Base-by-base conservation (phyloP, 2,797 vertebrate genomes). In the Lophotriccus pileatus region DNA sequence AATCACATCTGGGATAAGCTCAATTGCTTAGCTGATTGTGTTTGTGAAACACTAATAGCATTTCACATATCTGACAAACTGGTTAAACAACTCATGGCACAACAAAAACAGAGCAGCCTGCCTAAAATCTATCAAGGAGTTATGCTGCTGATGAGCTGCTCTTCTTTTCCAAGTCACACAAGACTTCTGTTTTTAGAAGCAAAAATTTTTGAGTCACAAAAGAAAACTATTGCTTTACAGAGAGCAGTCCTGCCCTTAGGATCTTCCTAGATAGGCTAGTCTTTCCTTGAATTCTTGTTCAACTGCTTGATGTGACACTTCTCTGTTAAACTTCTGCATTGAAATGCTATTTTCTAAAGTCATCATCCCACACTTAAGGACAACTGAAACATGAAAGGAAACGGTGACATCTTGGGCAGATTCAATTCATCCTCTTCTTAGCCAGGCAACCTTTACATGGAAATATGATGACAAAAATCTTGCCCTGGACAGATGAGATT, bases 1-100 rank as follows among this genome's bases (percentile, higher is more conserved):
- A 97, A 89, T 87, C 92, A 87, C 4, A 3, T 67, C 62, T 93
- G 82, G 62, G 84, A 95, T 86, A 87, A 95, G 76, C 76, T 91
- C 76, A 75, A 12, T 95, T 94, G 62, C 82, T 94, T 78, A 85
- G 82, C 46, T 89, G 89, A 87, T 72, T 91, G 60, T 68, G 59
- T 94, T 95, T 85, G 73, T 91, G 92, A 91, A 91, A 90, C 44
- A 18, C 53, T 91, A 84, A 85, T 52, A 87, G 79, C 73, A 81
- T 80, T 94, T 94, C 79, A 83, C 84, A 85, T 94, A 60, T 25
- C 75, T 68, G 60, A 76, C 64, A 90, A 92, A 96, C 69, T 60
- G 58, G 47, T 75, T 85, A 77, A 87, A 88, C n/a, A 77, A 79
- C 62, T 87, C 1, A 0, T 6, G 25, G 64, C 36, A 20, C 77